Conservation (phyloP, 2,888 invertebrate species). For the Euplexia lucipara region DNA sequence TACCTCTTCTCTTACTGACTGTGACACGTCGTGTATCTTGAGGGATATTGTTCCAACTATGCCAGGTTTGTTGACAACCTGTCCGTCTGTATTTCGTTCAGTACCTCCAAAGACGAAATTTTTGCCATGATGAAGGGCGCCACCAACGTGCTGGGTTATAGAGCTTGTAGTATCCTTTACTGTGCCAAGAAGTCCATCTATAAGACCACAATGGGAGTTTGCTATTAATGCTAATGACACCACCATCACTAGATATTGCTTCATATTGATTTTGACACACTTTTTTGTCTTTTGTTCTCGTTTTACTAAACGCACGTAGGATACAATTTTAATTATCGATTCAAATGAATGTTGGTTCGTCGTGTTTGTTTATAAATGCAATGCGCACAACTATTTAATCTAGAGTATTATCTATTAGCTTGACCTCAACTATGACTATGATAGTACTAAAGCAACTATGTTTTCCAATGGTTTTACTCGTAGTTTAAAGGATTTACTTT, state of each 20-base stretch:
- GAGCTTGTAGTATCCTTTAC: slow-evolving; percentile 62
- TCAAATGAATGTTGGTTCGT: not conserved
- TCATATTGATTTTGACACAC: slow-evolving; percentile 56
- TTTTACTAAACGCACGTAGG: not conserved
- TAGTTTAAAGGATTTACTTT: not conserved
- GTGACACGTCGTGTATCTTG: slow-evolving; percentile 55
- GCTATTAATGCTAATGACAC: slow-evolving; percentile 49
- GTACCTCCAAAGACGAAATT: slow-evolving; percentile 54
- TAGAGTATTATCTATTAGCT: slow-evolving; percentile 37
- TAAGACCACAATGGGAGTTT: slow-evolving; percentile 55
- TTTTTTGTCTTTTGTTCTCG: not conserved
- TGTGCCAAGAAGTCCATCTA: slow-evolving; percentile 57
- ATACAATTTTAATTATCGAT: not conserved
- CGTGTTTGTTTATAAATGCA: slow-evolving; percentile 9
- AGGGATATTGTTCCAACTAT: slow-evolving; percentile 56
- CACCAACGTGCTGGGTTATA: slow-evolving; percentile 53
- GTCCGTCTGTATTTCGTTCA: slow-evolving; percentile 33
- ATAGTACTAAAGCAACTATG: slow-evolving; percentile 1
- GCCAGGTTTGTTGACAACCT: slow-evolving; percentile 53
- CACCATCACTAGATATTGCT: slow-evolving; percentile 40
- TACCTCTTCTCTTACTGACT: slow-evolving; percentile 32
- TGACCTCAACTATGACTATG: slow-evolving; percentile 37
- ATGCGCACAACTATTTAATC: slow-evolving; percentile 22
- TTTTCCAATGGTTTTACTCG: slow-evolving; percentile 19
- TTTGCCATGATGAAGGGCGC: slow-evolving; percentile 58